Base-by-base conservation (phyloP, 2,888 invertebrate species). In the Reticulitermes lucifugus region DNA sequence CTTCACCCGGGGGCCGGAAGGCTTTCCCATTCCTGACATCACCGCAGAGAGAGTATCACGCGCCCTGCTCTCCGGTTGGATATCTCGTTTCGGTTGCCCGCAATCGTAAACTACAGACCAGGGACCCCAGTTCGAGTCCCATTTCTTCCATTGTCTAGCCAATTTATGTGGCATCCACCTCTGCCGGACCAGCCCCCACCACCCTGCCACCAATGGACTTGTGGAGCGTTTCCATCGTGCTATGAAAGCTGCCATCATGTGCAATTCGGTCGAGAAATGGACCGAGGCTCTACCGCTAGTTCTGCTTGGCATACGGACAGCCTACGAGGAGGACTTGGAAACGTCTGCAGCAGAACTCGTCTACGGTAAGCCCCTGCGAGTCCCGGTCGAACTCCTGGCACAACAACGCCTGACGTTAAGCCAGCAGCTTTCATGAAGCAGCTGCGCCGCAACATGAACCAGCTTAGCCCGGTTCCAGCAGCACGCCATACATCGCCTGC, bases 201-300 rank as follows among this genome's bases (percentile, higher is more conserved):
- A 91, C 89, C 87, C 91, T 46, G 88, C 89, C 75, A 87, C 89
- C 0, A 91, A 91, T 83, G 91, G 90, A 0, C 88, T 91, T 83
- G 88, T 91, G 6, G 90, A 91, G 86, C 87, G 90, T 9, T 89
- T 90, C 84, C 91, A 92, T 86, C 87, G 91, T 1, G 88, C 89
- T 10, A 86, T 91, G 83, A 91, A 90, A 88, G 88, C 90, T 0
- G 89, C 91, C 0, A 86, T 90, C 41, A 89, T 84, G 84, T 88
- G 89, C 84, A 88, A 89, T 55, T 60, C 29, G 10, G 29, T 82
- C 1, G 85, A 86, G 12, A 65, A 87, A 60, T 90, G 90, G 46
- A 12, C 46, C 12, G 9, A 46, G 46, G 46, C 46, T 9, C 46
- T 12, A 1, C 90, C 90, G 0, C 85, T 87, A 7, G 88, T 90